Conservation (phyloP, 2,113 vertebrate genomes). For the Plectropomus leopardus region DNA sequence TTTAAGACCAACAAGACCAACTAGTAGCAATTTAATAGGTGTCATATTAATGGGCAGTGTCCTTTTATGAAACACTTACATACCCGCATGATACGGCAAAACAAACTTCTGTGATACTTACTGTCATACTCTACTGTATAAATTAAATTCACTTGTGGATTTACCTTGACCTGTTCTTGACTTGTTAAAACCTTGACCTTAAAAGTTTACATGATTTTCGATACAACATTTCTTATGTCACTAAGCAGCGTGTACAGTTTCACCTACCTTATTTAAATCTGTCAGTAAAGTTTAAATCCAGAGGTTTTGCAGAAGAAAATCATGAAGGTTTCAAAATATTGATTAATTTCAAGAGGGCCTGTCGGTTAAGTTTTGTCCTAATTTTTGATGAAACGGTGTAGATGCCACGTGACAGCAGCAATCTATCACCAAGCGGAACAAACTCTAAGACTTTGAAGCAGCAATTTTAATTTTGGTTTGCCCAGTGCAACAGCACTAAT, state of each 20-base stretch:
- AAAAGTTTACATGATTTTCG: not conserved
- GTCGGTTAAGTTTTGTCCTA: not conserved
- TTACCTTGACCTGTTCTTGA: not conserved
- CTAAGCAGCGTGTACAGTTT: not conserved
- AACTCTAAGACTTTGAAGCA: conserved; percentile 33
- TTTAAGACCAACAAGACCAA: too few relatives aligned
- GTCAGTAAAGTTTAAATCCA: not conserved
- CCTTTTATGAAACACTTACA: not conserved
- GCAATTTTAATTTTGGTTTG: conserved; percentile 44
- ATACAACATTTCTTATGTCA: not conserved
- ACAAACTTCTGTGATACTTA: not conserved
- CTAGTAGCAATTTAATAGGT: not conserved
- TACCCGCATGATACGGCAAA: not conserved
- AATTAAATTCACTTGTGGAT: not conserved
- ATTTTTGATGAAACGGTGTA: not conserved
- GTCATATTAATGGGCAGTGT: not conserved
- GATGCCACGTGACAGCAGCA: conserved; percentile 11
- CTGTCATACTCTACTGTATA: not conserved
- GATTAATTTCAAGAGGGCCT: not conserved
- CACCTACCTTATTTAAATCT: not conserved
- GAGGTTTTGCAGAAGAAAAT: not conserved
- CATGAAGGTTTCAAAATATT: not conserved
- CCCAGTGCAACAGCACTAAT: conserved; percentile 31
- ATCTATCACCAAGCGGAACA: conserved; percentile 10
- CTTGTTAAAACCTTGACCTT: not conserved